Evolutionary conservation across 2,797 vertebrate genomes (phyloP).

Genomic region (Melanotaenia nigrans): DNA sequence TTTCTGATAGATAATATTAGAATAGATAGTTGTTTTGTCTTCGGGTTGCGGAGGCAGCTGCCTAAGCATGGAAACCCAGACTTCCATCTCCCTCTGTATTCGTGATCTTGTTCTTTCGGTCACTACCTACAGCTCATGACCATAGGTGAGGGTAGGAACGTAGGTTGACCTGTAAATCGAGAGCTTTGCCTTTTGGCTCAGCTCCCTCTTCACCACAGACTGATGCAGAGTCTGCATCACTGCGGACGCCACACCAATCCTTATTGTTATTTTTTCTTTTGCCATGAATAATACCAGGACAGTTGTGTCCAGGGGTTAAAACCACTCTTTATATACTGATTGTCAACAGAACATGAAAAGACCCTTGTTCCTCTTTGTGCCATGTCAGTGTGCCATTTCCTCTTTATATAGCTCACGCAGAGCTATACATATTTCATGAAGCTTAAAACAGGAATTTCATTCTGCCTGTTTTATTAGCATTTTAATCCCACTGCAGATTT

Average conservation of each 20-base stretch:
- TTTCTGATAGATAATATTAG: neutral
- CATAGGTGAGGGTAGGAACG: too few relatives aligned
- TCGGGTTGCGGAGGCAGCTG: too few relatives aligned
- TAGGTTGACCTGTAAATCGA: too few relatives aligned
- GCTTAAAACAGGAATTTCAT: constrained; percentile 79
- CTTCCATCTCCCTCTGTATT: too few relatives aligned
- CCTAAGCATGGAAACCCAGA: too few relatives aligned
- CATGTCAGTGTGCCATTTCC: constrained; percentile 51
- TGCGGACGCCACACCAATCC: too few relatives aligned
- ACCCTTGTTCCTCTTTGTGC: constrained; percentile 54
- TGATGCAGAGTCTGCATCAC: too few relatives aligned
- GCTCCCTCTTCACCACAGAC: too few relatives aligned
- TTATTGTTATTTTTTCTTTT: constrained; percentile 17
- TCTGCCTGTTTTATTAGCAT: constrained; percentile 82
- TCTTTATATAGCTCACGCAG: constrained; percentile 64
- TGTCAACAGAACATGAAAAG: constrained; percentile 66
- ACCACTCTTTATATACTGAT: constrained; percentile 48
- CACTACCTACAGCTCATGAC: too few relatives aligned
- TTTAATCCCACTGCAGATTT: constrained; percentile 78
- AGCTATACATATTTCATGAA: constrained; percentile 80
- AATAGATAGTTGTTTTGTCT: constrained; percentile 3
- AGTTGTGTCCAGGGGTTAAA: constrained; percentile 54
- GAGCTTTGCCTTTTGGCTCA: too few relatives aligned
- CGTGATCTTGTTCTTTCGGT: too few relatives aligned
- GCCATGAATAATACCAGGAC: constrained; percentile 22